A percentile compares a stretch with the other conserved stretches of the same genome.
phyloP scores from a whole-genome alignment of 30 jellyfish, hydroid and myxozoan genomes.

The Chironex yamaguchii region DNA sequence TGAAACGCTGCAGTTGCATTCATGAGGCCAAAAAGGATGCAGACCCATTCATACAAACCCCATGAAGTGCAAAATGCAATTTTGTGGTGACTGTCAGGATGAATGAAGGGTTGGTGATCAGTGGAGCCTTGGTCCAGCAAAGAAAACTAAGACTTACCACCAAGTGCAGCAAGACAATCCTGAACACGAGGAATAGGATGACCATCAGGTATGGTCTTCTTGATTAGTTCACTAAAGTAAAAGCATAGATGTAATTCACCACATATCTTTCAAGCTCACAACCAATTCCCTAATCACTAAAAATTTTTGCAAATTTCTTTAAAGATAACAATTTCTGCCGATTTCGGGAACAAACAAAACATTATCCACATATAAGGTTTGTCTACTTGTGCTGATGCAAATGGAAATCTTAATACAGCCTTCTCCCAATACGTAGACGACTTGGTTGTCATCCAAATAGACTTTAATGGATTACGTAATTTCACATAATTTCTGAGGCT shows the following conservation, averaged over 20 bases:
- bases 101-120: slow-evolving; percentile 72
- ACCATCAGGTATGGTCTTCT: slow-evolving; percentile 43
- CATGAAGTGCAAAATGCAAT: slow-evolving; percentile 62
- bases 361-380: no score
- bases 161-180: slow-evolving; percentile 11
- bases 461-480: no score
- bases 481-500: no score
- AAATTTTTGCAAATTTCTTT: no score
- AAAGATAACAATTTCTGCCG: no score
- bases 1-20: slow-evolving; percentile 65
- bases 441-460: no score
- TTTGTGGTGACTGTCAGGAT: slow-evolving; percentile 32
- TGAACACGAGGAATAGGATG: slow-evolving; percentile 54
- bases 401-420: no score
- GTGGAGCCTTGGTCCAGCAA: slow-evolving; percentile 67
- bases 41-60: slow-evolving; percentile 63
- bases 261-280: slow-evolving; percentile 47
- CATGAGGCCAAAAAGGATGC: slow-evolving; percentile 61
- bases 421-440: no score
- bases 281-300: slow-evolving; percentile 14
- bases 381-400: no score
- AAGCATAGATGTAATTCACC: slow-evolving; percentile 36
- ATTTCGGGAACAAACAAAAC: no score
- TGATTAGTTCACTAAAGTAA: no score
- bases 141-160: slow-evolving; percentile 63